Conservation (phyloP, 2,888 invertebrate genomes). For the Idaea biselata region DNA sequence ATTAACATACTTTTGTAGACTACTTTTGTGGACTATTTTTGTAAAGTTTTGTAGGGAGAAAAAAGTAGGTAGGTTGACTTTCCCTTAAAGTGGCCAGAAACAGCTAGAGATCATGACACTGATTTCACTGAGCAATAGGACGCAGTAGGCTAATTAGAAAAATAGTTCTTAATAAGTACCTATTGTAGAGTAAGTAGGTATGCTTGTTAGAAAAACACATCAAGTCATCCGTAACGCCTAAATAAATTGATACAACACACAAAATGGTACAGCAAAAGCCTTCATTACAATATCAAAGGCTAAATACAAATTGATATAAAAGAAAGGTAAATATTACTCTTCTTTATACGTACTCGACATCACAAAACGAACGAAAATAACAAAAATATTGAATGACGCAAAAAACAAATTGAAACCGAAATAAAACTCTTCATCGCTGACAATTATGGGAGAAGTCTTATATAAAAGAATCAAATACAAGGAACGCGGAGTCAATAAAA, state of each 20-base stretch:
- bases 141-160: too few species aligned
- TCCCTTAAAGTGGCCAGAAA: too few species aligned
- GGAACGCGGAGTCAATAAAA: conserved; percentile 31
- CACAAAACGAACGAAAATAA: not conserved
- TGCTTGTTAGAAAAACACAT: not conserved
- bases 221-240: not conserved
- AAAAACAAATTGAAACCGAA: not conserved
- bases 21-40: too few species aligned
- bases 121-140: too few species aligned
- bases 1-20: too few species aligned
- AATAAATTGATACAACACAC: not conserved
- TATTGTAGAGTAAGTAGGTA: too few species aligned
- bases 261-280: not conserved
- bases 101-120: too few species aligned
- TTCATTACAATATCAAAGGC: not conserved
- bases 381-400: conserved; percentile 1
- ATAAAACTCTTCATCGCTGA: not conserved
- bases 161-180: too few species aligned
- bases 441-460: not conserved
- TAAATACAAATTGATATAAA: not conserved
- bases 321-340: not conserved
- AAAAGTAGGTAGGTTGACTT: too few species aligned
- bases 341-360: not conserved
- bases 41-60: too few species aligned
- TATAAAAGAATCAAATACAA: conserved; percentile 11